Conservation (phyloP, 2,113 vertebrate genomes). For the Hippocampus zosterae region DNA sequence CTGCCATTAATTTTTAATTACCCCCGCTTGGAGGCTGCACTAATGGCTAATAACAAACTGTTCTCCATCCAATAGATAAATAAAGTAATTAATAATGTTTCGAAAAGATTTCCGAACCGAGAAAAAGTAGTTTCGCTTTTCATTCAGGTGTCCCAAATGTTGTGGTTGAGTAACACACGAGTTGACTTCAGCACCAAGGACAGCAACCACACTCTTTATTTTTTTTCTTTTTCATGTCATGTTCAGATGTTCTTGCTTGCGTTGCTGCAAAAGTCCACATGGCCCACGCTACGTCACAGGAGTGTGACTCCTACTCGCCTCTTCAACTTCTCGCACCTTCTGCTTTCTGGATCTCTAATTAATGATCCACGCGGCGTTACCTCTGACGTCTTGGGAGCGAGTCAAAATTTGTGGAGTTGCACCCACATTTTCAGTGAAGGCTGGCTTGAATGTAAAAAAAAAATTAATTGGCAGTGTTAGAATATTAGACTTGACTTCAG, state of each 20-base stretch:
- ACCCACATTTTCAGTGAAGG: background rate
- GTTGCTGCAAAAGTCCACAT: conserved; percentile 2
- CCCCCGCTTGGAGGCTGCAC: too few relatives aligned
- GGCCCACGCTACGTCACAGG: conserved; percentile 1
- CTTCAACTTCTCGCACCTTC: background rate
- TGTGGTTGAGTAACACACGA: background rate
- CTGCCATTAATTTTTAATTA: too few relatives aligned
- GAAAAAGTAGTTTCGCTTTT: background rate
- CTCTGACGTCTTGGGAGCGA: background rate
- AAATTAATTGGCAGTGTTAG: background rate
- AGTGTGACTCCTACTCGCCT: background rate
- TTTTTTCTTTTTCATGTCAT: conserved; percentile 3
- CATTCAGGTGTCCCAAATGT: background rate
- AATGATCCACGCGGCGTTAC: background rate
- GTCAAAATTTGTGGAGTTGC: background rate
- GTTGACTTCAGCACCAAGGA: conserved; percentile 32
- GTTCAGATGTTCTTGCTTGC: background rate
- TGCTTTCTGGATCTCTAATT: conserved; percentile 3
- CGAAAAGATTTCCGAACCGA: background rate
- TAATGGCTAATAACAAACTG: too few relatives aligned
- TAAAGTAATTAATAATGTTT: background rate
- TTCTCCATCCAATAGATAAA: too few relatives aligned
- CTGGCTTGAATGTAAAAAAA: background rate
- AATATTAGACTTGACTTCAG: background rate
- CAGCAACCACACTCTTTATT: conserved; percentile 7